These are phyloP conservation scores for Dasyprocta punctata DNA, from an alignment of 2,113 vertebrate genomes.

Conservation along the genomic window DNA sequence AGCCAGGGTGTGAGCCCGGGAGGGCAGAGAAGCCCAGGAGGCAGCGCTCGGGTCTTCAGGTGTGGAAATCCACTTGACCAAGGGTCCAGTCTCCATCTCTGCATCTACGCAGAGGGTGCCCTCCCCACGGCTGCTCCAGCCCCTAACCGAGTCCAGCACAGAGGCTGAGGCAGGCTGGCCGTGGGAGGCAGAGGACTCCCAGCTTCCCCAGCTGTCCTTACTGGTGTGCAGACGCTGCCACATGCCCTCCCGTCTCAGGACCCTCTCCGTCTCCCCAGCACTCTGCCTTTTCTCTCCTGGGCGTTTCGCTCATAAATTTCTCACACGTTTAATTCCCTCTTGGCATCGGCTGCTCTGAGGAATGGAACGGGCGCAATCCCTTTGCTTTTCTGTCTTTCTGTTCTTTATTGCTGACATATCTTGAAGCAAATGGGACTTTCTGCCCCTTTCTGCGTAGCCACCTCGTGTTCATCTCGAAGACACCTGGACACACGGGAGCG, in stretches of 20 bases:
- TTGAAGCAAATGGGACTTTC: too few relatives aligned
- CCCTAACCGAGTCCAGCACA: background rate
- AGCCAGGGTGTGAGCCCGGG: background rate
- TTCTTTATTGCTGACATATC: background rate
- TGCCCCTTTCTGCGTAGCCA: background rate
- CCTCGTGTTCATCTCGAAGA: background rate
- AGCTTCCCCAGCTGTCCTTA: background rate
- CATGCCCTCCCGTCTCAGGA: fast-evolving
- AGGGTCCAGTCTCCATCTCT: background rate
- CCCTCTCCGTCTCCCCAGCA: background rate
- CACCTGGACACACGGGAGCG: too few relatives aligned
- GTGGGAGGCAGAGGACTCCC: background rate
- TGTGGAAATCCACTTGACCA: fast-evolving
- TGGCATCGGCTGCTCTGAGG: background rate
- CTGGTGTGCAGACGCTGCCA: background rate
- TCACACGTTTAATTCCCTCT: too few relatives aligned
- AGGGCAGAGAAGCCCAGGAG: background rate
- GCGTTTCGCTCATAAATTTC: background rate
- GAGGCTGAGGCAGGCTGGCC: background rate
- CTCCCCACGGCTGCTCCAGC: too few relatives aligned
- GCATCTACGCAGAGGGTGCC: fast-evolving
- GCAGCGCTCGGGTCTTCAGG: fast-evolving
- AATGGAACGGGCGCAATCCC: fast-evolving
- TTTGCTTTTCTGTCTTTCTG: background rate
- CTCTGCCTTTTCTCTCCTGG: background rate